A percentile compares a stretch with the other conserved stretches of the same genome.
Conservation (phyloP, 2,888 invertebrate genomes). For the Augiades crinisus region DNA sequence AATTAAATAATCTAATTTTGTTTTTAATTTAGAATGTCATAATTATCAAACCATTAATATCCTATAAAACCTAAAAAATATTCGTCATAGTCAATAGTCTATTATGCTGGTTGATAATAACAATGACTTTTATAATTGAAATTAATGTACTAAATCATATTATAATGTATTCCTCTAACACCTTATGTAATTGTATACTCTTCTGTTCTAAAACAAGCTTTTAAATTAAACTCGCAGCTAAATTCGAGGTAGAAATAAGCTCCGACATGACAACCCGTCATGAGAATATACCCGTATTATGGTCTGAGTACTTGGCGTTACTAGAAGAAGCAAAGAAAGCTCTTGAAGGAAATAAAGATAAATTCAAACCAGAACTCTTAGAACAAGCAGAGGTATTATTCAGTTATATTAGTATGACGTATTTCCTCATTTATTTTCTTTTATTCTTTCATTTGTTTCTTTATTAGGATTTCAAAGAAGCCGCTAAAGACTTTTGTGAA, state of each 20-base stretch:
- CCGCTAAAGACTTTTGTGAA: slow-evolving; percentile 84
- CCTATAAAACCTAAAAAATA: no score
- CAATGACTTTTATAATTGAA: no score
- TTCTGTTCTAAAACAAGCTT: no score
- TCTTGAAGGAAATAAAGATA: slow-evolving; percentile 87
- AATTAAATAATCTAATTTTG: no score
- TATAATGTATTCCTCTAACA: no score
- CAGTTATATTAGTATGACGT: not conserved
- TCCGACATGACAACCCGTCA: slow-evolving; percentile 80
- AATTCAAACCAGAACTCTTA: slow-evolving; percentile 86
- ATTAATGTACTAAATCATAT: no score
- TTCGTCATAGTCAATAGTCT: no score
- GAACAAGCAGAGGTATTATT: slow-evolving; percentile 83
- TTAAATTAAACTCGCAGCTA: slow-evolving; percentile 58
- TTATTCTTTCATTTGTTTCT: slow-evolving; percentile 12
- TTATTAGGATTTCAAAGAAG: slow-evolving; percentile 83
- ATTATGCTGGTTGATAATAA: no score
- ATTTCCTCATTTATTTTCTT: slow-evolving; percentile 7
- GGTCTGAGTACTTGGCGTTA: slow-evolving; percentile 86
- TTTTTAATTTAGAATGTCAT: no score
- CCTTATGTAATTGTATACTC: no score
- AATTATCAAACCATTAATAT: no score
- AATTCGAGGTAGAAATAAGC: slow-evolving; percentile 87
- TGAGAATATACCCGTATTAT: slow-evolving; percentile 82
- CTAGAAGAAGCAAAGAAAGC: slow-evolving; percentile 87